Conservation (phyloP, 2,113 vertebrate genomes). For the Halichoerus grypus region DNA sequence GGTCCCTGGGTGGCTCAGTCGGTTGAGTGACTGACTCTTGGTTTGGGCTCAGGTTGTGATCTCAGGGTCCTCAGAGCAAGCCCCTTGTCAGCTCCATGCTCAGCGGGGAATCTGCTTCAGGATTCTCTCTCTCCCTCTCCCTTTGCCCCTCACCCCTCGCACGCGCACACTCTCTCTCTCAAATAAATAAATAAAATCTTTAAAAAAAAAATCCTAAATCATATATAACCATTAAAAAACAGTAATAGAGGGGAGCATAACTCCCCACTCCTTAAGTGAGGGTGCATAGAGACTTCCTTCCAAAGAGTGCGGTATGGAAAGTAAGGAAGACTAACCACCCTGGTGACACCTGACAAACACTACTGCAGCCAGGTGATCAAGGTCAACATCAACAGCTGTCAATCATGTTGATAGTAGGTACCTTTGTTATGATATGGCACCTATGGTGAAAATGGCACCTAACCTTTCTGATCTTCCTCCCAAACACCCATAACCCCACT, state of each 20-base stretch:
- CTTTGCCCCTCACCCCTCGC: not conserved
- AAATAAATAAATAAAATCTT: not conserved
- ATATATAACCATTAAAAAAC: not conserved
- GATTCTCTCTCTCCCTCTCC: not conserved
- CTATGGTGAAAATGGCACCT: not conserved
- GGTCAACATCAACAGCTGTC: not conserved
- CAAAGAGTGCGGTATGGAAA: not conserved
- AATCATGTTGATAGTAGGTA: not conserved
- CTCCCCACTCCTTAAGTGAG: not conserved
- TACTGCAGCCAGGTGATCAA: not conserved
- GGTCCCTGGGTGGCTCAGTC: not conserved
- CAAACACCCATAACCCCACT: not conserved
- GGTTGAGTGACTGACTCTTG: not conserved
- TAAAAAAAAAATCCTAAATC: not conserved
- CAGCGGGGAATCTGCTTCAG: not conserved
- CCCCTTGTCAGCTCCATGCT: not conserved
- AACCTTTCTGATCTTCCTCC: not conserved
- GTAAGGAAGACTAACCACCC: not conserved
- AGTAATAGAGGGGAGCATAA: not conserved
- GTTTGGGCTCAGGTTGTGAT: not conserved
- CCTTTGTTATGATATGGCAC: not conserved
- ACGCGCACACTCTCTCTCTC: not conserved
- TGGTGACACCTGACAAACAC: not conserved
- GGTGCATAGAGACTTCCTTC: not conserved
- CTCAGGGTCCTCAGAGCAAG: not conserved